Conservation (phyloP, 2,888 invertebrate genomes). For the Ichneumoninae sp. region DNA sequence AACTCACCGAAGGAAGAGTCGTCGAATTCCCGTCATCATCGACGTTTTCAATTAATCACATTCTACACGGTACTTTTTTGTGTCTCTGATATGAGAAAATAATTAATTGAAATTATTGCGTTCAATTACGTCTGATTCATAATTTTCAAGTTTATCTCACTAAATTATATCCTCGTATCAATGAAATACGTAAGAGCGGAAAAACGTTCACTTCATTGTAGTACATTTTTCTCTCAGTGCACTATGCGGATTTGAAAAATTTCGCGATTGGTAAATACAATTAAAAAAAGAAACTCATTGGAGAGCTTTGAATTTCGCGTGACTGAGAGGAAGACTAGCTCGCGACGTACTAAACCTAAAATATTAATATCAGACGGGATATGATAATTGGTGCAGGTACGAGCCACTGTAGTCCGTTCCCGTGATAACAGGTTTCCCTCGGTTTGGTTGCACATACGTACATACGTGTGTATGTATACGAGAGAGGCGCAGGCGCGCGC, state of each 20-base stretch:
- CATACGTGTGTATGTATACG: neutral
- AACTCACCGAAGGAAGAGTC: conserved; percentile 64
- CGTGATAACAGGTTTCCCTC: conserved; percentile 79
- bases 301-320: neutral
- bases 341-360: conserved; percentile 54
- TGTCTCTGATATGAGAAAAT: neutral
- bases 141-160: neutral
- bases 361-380: conserved; percentile 57
- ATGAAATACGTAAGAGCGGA: neutral
- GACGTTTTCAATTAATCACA: conserved; percentile 42
- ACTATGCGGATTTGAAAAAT: neutral
- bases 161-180: neutral
- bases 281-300: neutral
- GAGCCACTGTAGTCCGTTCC: conserved; percentile 75
- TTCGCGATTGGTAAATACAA: neutral
- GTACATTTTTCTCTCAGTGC: neutral
- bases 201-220: neutral
- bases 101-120: neutral
- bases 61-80: conserved; percentile 26
- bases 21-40: conserved; percentile 63
- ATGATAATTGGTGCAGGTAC: conserved; percentile 78
- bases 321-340: conserved; percentile 26
- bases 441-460: conserved; percentile 71
- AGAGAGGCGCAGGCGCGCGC: conserved; percentile 51
- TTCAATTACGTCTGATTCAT: neutral